Percentiles rank a stretch among this genome's conserved stretches.
phyloP scores from a whole-genome alignment of 2,888 invertebrate species.

The Cantharis nigra region DNA sequence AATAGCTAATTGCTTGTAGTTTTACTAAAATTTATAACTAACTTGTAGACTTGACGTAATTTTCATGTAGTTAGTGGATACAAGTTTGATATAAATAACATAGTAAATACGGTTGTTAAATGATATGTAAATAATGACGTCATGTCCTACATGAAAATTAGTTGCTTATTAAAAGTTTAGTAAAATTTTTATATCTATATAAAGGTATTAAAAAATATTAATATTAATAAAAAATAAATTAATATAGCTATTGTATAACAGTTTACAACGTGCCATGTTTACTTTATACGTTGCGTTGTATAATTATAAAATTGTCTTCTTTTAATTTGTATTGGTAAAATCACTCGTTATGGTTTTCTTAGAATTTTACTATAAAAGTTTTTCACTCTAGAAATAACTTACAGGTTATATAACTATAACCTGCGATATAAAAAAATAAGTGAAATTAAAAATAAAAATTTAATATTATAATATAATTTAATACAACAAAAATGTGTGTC shows the following conservation, averaged over 20 bases:
- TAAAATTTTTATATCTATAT: neutral
- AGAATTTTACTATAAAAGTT: neutral
- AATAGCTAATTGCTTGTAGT: neutral
- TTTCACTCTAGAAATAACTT: neutral
- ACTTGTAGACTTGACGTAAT: neutral
- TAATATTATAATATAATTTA: neutral
- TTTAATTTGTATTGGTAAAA: neutral
- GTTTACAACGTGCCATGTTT: neutral
- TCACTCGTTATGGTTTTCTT: neutral
- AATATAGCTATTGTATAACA: neutral
- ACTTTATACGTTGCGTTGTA: neutral
- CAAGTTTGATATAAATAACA: neutral
- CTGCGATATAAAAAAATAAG: neutral
- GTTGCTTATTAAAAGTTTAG: neutral
- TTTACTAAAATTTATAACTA: neutral
- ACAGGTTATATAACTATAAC: neutral
- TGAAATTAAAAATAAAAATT: neutral
- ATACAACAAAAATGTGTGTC: neutral
- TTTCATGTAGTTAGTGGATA: neutral
- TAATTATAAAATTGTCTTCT: neutral
- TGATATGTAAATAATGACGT: conserved; percentile 1
- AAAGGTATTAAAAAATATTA: neutral
- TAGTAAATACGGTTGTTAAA: neutral
- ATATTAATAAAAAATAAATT: too few species aligned
- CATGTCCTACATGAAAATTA: conserved; percentile 2